phyloP scores from a whole-genome alignment of 2,888 invertebrate genomes.

The Melanargia galathea region DNA sequence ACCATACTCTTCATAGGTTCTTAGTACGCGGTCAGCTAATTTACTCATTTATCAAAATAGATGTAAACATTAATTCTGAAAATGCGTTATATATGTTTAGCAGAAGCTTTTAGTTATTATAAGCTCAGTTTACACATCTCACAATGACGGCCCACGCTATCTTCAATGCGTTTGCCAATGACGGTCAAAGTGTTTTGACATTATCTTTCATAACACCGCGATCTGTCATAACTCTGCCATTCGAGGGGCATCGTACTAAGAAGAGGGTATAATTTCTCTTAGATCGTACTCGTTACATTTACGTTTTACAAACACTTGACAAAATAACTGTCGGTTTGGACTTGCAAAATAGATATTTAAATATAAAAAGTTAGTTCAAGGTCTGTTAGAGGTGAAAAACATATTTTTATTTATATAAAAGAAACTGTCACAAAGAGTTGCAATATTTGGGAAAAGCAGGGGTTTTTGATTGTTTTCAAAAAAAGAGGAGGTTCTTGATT shows the following conservation, averaged over 20 bases:
- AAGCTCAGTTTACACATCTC: conserved; percentile 2
- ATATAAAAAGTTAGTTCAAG: conserved; percentile 12
- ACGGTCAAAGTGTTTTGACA: conserved; percentile 8
- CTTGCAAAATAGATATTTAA: conserved; percentile 10
- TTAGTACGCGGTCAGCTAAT: too few relatives aligned
- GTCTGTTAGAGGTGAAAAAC: neutral
- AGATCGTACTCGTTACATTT: neutral
- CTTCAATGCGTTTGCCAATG: neutral
- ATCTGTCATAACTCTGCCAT: conserved; percentile 6
- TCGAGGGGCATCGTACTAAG: conserved; percentile 1
- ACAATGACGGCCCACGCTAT: conserved; percentile 5
- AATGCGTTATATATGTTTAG: too few relatives aligned
- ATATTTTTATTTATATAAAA: neutral
- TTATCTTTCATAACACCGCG: conserved; percentile 1
- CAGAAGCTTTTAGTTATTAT: neutral
- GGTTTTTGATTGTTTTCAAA: too few relatives aligned
- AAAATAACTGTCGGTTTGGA: conserved; percentile 9
- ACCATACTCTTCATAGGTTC: too few relatives aligned
- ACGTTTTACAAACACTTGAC: conserved; percentile 14
- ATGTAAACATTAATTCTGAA: too few relatives aligned
- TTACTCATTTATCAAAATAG: too few relatives aligned
- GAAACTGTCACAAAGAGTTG: neutral
- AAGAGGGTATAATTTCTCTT: too few relatives aligned
- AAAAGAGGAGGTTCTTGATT: too few relatives aligned
- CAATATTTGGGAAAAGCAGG: neutral